Conservation (phyloP, 2,797 vertebrate species). For the Phataginus tetradactyla region DNA sequence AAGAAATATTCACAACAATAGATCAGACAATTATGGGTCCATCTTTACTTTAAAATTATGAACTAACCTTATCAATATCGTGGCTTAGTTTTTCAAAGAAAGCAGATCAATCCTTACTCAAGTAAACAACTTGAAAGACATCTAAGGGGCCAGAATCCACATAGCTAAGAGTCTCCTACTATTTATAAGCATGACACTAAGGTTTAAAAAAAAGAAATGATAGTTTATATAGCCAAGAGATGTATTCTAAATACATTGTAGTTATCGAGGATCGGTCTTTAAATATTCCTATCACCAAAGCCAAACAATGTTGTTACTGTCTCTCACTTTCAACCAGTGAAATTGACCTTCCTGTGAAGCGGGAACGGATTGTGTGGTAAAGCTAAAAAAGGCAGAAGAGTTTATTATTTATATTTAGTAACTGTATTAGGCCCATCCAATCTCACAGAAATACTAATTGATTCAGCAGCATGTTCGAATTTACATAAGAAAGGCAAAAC, state of each 20-base stretch:
- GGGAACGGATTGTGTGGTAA: not conserved
- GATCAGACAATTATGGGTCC: not conserved
- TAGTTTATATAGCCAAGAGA: not conserved
- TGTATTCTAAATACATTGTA: constrained; percentile 13
- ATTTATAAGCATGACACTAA: not conserved
- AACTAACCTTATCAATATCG: not conserved
- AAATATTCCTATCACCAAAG: constrained; percentile 11
- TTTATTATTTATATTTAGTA: constrained; percentile 55
- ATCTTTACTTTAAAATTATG: constrained; percentile 2
- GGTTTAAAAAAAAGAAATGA: not conserved
- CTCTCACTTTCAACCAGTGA: too few relatives aligned
- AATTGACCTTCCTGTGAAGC: too few relatives aligned
- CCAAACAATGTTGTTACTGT: too few relatives aligned
- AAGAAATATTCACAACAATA: not conserved
- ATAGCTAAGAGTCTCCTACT: not conserved
- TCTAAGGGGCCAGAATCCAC: not conserved
- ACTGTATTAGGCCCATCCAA: constrained; percentile 42
- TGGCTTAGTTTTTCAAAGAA: constrained; percentile 20
- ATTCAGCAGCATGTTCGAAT: constrained; percentile 55
- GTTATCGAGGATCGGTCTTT: not conserved
- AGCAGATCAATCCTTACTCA: not conserved
- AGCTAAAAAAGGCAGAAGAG: constrained; percentile 1
- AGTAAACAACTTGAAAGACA: not conserved
- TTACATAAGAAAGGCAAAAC: constrained; percentile 63
- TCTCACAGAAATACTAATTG: constrained; percentile 46